These are phyloP conservation scores for Drosophila prosaltans DNA, from an alignment of 1,140 invertebrate genomes.

Conservation along the genomic window DNA sequence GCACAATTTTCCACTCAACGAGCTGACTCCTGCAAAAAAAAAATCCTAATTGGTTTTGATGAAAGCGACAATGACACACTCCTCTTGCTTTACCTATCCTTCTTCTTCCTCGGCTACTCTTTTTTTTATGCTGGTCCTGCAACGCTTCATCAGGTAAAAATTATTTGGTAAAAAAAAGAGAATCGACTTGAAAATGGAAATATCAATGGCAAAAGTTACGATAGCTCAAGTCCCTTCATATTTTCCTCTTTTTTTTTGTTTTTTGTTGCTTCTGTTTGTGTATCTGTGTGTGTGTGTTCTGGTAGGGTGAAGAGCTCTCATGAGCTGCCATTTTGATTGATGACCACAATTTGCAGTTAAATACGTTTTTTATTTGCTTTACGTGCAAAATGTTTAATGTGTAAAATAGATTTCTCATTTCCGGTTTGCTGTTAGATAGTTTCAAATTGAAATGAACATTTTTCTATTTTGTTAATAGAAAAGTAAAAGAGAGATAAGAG, in stretches of 20 bases:
- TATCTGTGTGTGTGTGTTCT: slow-evolving; percentile 2
- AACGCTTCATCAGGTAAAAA: slow-evolving; percentile 78
- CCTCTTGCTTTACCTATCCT: not conserved
- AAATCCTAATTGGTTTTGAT: slow-evolving; percentile 82
- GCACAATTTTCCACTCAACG: slow-evolving; percentile 73
- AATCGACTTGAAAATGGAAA: slow-evolving; percentile 28
- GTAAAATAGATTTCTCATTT: slow-evolving; percentile 51
- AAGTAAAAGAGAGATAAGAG: not conserved
- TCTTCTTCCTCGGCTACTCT: not conserved
- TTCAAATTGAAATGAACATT: slow-evolving; percentile 37
- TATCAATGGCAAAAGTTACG: slow-evolving; percentile 71
- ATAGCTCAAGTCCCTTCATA: slow-evolving; percentile 49
- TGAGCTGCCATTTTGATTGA: slow-evolving; percentile 70
- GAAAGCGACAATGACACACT: slow-evolving; percentile 72
- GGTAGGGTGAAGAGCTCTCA: slow-evolving; percentile 37
- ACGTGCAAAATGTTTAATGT: slow-evolving; percentile 32
- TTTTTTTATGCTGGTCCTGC: slow-evolving; percentile 51
- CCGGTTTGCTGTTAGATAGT: slow-evolving; percentile 43
- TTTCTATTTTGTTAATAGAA: slow-evolving; percentile 34
- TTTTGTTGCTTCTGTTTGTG: not conserved
- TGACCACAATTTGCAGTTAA: slow-evolving; percentile 78
- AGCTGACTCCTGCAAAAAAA: slow-evolving; percentile 63
- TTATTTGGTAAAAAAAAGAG: slow-evolving; percentile 43
- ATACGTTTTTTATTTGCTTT: slow-evolving; percentile 79
- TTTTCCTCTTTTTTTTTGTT: slow-evolving; percentile 32